phyloP scores from a whole-genome alignment of 1,140 invertebrate species.

The Conus ventricosus region DNA sequence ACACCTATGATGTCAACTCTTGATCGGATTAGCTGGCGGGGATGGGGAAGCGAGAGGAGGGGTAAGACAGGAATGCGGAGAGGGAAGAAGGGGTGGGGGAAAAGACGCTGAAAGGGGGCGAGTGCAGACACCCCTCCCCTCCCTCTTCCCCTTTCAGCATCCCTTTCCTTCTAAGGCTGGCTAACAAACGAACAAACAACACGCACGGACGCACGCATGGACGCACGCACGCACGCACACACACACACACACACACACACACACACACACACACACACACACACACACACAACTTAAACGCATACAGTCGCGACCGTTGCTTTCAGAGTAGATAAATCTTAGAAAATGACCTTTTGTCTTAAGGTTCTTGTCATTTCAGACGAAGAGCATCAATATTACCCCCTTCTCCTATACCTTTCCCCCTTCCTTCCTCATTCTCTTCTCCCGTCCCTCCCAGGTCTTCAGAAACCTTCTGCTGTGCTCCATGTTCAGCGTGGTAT shows the following conservation, averaged over 20 bases:
- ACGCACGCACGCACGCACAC: no score
- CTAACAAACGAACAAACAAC: neutral
- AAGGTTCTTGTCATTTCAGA: neutral
- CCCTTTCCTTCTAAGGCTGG: slow-evolving; percentile 9
- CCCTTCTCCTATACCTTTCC: no score
- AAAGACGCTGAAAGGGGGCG: slow-evolving; percentile 39
- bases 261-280: no score
- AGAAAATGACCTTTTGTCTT: neutral
- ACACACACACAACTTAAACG: neutral
- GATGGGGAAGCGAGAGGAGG: neutral
- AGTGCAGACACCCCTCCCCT: neutral
- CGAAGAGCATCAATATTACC: neutral
- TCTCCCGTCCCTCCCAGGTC: neutral
- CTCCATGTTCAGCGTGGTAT: no score
- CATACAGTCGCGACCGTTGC: no score
- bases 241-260: no score
- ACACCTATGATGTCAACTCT: no score
- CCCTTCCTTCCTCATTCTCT: slow-evolving; percentile 7
- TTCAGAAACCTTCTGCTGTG: neutral
- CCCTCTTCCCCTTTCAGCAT: neutral
- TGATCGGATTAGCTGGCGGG: neutral
- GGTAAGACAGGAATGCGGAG: neutral
- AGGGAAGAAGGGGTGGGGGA: slow-evolving; percentile 73
- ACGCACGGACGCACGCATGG: no score
- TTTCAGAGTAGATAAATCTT: no score